A percentile compares a stretch with the other conserved stretches of the same genome.
phyloP scores from a whole-genome alignment of 2,888 invertebrate species.

The Xestia ashworthii region DNA sequence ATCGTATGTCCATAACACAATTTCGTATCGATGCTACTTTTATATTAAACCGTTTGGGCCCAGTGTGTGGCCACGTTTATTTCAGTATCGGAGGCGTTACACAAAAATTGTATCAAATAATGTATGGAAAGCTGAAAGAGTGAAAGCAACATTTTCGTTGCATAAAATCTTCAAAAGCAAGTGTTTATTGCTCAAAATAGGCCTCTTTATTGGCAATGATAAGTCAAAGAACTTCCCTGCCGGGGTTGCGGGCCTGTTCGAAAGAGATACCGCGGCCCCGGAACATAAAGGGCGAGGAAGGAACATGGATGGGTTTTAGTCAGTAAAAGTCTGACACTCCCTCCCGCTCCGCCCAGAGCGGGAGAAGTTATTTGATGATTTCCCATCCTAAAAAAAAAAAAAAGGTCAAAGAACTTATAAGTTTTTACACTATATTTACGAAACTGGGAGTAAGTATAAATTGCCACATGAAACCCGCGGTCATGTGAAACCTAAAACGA shows the following conservation, averaged over 20 bases:
- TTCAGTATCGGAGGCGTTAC: too few species aligned
- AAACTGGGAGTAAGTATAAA: neutral
- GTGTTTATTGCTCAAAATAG: neutral
- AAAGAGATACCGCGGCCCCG: too few species aligned
- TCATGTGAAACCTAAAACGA: neutral
- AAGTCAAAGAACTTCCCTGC: rapidly evolving
- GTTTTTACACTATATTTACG: too few species aligned
- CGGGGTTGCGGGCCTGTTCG: too few species aligned
- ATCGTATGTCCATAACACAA: neutral
- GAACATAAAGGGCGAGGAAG: too few species aligned
- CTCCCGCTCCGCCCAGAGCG: too few species aligned
- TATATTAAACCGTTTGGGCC: neutral
- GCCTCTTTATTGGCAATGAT: neutral
- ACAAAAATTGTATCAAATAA: too few species aligned
- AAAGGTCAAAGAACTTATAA: rapidly evolving
- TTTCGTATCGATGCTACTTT: conserved; percentile 1
- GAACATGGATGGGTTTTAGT: too few species aligned
- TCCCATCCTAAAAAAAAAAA: too few species aligned
- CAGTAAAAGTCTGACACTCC: too few species aligned
- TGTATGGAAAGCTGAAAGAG: neutral
- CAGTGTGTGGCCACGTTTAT: too few species aligned
- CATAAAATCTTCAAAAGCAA: neutral
- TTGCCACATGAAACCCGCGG: neutral
- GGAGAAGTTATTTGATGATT: too few species aligned
- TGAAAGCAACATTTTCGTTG: neutral